phyloP scores from a whole-genome alignment of 1,140 invertebrate genomes.

The Drosophila trapezifrons region DNA sequence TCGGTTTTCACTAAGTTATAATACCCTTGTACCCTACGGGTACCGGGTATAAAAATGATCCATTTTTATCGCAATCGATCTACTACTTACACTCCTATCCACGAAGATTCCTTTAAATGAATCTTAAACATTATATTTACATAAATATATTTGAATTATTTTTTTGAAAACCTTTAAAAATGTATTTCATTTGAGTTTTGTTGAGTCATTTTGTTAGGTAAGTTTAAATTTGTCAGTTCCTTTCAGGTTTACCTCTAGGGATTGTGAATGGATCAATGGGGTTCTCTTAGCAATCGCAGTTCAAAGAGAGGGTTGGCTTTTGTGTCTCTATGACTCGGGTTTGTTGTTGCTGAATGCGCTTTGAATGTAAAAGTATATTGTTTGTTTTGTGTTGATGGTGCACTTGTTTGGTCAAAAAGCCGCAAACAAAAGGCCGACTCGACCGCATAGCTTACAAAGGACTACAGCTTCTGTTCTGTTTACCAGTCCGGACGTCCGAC shows the following conservation, averaged over 20 bases:
- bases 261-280: slow-evolving; percentile 29
- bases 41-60: too few relatives aligned
- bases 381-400: slow-evolving; percentile 56
- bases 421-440: slow-evolving; percentile 66
- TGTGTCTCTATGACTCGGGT: slow-evolving; percentile 57
- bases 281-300: slow-evolving; percentile 57
- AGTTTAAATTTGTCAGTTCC: slow-evolving; percentile 2
- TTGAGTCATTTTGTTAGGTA: not conserved
- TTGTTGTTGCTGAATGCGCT: slow-evolving; percentile 55
- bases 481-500: slow-evolving; percentile 24
- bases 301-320: slow-evolving; percentile 61
- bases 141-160: too few relatives aligned
- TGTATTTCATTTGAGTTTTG: not conserved
- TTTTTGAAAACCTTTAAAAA: not conserved
- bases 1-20: too few relatives aligned
- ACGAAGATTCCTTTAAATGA: too few relatives aligned
- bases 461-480: slow-evolving; percentile 23
- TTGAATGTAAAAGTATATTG: slow-evolving; percentile 49
- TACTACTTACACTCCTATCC: too few relatives aligned
- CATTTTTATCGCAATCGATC: too few relatives aligned
- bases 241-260: slow-evolving; percentile 8
- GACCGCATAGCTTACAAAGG: slow-evolving; percentile 35
- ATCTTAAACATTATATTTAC: too few relatives aligned
- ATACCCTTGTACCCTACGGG: too few relatives aligned
- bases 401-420: slow-evolving; percentile 79